Base-by-base conservation (phyloP, 2,888 invertebrate genomes). In the Flexamia atlantica region DNA sequence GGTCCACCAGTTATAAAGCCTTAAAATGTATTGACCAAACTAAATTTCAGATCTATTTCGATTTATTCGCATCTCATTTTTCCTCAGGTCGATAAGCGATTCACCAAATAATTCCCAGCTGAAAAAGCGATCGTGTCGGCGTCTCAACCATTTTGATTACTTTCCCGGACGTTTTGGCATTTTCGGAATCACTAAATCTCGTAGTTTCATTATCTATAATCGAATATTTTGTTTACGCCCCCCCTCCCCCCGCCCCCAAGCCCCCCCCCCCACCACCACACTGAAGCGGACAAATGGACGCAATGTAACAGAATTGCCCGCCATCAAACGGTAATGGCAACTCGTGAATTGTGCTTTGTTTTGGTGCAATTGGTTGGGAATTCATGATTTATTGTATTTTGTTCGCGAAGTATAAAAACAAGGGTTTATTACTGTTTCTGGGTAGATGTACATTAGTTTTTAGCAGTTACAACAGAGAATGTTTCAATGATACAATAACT, bases 141-240 rank as follows among this genome's bases (percentile, higher is more conserved):
- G 64, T 30, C 64, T 64, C 64, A 64, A 64, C 64, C 30, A 64
- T 64, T 25, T 64, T 64, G 28, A 64, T 64, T 64, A 64, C 64
- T 64, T 30, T 28, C 64, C 17, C 57, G 57, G 12, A 57, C 23
- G 57, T 25, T 9, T 28, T 17, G 64, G 64, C 30, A 64, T 64
- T 64, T 64, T 7, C 14, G 3, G 9, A 4, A 17, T 0, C 17
- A 9, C 17, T 14, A 64, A 64, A 64, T 64, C 64, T 64, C 64
- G 14, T 28, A 3, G 64, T 64, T 64, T 30, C 64, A 28, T 64
- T 28, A 64, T 4, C 4, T 0, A 30, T 64, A 64, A 64, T 64
- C 30, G 64, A 30, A 30, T 23, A 17, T 64, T 28, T 64, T 9
- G 64, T 25, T 28, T 57, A 5, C 64, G 25, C 23, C 7, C 25